phyloP scores from a whole-genome alignment of 2,888 invertebrate species.

The Dioctria linearis region DNA sequence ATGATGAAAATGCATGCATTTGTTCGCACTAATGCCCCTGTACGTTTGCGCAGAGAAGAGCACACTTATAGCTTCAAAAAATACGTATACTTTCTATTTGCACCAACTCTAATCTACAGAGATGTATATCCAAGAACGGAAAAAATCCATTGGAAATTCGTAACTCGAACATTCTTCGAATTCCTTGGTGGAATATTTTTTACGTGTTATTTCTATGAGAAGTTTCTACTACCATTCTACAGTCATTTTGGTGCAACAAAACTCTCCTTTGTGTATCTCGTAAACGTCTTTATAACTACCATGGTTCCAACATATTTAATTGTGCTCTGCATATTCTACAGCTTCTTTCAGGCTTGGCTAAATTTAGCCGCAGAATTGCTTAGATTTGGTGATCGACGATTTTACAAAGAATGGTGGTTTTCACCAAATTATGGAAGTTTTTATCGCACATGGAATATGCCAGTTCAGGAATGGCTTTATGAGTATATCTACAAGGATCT shows the following conservation, averaged over 20 bases:
- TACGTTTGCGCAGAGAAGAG: conserved; percentile 68
- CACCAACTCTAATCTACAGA: conserved; percentile 77
- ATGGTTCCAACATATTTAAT: conserved; percentile 80
- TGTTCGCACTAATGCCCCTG: conserved; percentile 77
- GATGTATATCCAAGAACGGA: conserved; percentile 85
- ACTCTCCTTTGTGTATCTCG: conserved; percentile 70
- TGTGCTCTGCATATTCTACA: conserved; percentile 82
- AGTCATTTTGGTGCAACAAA: conserved; percentile 74
- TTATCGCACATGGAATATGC: conserved; percentile 91
- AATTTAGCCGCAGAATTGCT: conserved; percentile 92
- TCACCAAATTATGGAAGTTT: conserved; percentile 81
- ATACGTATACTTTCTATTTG: conserved; percentile 84
- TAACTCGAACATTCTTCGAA: conserved; percentile 79
- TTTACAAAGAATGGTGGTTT: conserved; percentile 93
- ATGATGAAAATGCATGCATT: conserved; percentile 89
- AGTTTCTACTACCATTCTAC: conserved; percentile 80
- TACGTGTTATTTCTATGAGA: conserved; percentile 82
- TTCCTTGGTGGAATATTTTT: conserved; percentile 80
- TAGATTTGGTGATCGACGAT: conserved; percentile 84
- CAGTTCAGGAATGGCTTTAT: conserved; percentile 92
- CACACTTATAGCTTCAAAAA: conserved; percentile 72
- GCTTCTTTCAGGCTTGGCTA: conserved; percentile 87
- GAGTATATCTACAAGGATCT: conserved; percentile 86
- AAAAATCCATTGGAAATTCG: conserved; percentile 80
- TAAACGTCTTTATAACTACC: conserved; percentile 77